Percentiles rank a stretch among this genome's conserved stretches.
phyloP scores from a whole-genome alignment of 2,797 vertebrate species.

The Cyprinella venusta region DNA sequence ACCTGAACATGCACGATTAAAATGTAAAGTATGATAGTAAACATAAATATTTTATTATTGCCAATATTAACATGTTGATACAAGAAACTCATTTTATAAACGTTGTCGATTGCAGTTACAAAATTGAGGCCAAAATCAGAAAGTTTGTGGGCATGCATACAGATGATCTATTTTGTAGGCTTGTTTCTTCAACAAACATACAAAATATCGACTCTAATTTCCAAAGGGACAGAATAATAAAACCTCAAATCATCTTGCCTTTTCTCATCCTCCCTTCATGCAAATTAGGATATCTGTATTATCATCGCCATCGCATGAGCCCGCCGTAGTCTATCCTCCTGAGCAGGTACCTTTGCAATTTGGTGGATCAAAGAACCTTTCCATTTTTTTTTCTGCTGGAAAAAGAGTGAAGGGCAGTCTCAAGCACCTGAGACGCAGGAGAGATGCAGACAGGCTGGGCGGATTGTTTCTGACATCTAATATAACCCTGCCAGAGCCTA shows the following conservation, averaged over 20 bases:
- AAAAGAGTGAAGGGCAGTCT: slow-evolving; percentile 7
- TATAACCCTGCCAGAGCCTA: slow-evolving; percentile 45
- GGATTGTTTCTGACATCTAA: slow-evolving; percentile 59
- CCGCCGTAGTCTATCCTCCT: not conserved
- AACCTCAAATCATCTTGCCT: slow-evolving; percentile 22
- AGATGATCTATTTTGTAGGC: not conserved
- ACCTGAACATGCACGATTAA: not conserved
- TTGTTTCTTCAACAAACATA: not conserved
- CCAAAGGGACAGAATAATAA: not conserved
- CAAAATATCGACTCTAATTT: slow-evolving; percentile 31
- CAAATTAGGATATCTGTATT: slow-evolving; percentile 44
- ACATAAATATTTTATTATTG: not conserved
- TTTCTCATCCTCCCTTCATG: slow-evolving; percentile 31
- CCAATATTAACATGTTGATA: not conserved
- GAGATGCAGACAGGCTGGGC: slow-evolving; percentile 21
- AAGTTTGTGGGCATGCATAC: not conserved
- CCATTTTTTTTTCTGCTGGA: not conserved
- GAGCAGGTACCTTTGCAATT: slow-evolving; percentile 27
- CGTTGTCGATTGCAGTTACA: not conserved
- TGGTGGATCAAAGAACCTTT: slow-evolving; percentile 33
- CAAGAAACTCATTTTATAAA: not conserved
- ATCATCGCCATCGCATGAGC: not conserved
- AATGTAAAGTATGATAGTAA: not conserved
- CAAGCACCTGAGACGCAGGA: slow-evolving; percentile 20
- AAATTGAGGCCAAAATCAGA: not conserved